Evolutionary conservation across 2,888 invertebrate genomes (phyloP), one percentile per base, ranked within the genome.

Genomic region (Agrotis puta): DNA sequence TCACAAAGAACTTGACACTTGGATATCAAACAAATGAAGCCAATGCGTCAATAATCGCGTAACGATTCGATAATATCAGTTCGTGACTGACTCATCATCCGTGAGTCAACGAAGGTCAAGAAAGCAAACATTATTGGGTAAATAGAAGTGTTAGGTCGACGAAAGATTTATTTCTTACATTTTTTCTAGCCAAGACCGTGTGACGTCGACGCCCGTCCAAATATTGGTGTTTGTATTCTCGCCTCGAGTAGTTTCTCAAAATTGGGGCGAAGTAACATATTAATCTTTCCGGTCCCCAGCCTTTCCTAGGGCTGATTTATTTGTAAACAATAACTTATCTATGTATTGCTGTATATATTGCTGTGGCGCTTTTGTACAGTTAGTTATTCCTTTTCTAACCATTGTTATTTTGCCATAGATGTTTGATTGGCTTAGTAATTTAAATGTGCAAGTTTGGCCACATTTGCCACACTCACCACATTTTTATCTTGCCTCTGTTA

Each of bases 71-170:
- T 83, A 75, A 70, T 73, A 84, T 79, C 81, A 63, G 43, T 84
- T 85, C 79, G 82, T 71, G 81, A 79, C 85, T 82, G 87, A 87
- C 81, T 88, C 83, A 83, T 67, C 81, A 77, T 76, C 85, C 77
- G 77, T 90, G 90, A 89, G 84, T 89, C 86, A 85, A 71, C 67
- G 82, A 85, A 88, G 89, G 87, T 89, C 88, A 88, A 89, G 87
- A 85, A 85, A 82, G 84, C 82, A 85, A 88, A 87, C 84, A 83
- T 83, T 85, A 73, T 80, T 84, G 70, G 65, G 81, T 80, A 86
- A 87, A 90, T 84, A 85, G 74, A 80, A 80, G 64, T 75, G 76
- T 78, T 88, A 74, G 77, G 64, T 65, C 78, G 77, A 64, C 66
- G 69, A 77, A 70, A 80, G 85, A 85, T 85, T 87, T 82, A 77